A percentile compares a stretch with the other conserved stretches of the same genome.
phyloP scores from a whole-genome alignment of 2,797 vertebrate species.

The Mus spretus region DNA sequence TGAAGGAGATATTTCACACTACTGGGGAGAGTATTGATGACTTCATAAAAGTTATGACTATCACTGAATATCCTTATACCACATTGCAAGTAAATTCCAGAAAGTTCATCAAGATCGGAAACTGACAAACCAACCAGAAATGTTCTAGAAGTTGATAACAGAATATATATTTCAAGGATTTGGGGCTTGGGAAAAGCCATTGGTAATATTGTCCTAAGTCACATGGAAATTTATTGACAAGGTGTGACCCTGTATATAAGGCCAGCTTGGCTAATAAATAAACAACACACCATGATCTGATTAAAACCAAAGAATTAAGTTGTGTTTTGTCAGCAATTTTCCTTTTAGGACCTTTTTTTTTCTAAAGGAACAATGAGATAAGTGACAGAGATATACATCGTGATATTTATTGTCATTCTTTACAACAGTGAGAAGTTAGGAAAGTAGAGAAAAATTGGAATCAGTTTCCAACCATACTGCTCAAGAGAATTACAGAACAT shows the following conservation, averaged over 20 bases:
- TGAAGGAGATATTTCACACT: conserved; percentile 55
- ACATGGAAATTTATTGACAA: background rate
- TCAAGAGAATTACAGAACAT: background rate
- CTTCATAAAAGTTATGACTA: conserved; percentile 36
- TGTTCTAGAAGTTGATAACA: conserved; percentile 28
- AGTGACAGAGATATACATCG: background rate
- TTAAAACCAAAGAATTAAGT: background rate
- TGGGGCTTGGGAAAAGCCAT: background rate
- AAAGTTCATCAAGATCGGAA: conserved; percentile 50
- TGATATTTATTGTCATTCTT: background rate
- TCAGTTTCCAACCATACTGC: conserved; percentile 15
- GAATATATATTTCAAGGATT: conserved; percentile 28
- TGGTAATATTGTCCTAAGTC: background rate
- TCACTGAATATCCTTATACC: conserved; percentile 22
- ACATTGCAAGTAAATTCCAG: conserved; percentile 25
- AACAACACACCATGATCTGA: background rate
- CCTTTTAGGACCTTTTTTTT: conserved; percentile 63
- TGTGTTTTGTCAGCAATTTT: conserved; percentile 66
- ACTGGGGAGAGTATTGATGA: conserved; percentile 6
- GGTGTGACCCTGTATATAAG: background rate
- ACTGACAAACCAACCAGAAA: conserved; percentile 19
- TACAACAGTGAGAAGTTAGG: conserved; percentile 5
- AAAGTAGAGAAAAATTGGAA: conserved; percentile 29
- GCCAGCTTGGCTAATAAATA: background rate
- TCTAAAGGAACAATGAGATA: conserved; percentile 49